Base-by-base conservation (phyloP, 2,113 vertebrate species). In the Electrona antarctica region DNA sequence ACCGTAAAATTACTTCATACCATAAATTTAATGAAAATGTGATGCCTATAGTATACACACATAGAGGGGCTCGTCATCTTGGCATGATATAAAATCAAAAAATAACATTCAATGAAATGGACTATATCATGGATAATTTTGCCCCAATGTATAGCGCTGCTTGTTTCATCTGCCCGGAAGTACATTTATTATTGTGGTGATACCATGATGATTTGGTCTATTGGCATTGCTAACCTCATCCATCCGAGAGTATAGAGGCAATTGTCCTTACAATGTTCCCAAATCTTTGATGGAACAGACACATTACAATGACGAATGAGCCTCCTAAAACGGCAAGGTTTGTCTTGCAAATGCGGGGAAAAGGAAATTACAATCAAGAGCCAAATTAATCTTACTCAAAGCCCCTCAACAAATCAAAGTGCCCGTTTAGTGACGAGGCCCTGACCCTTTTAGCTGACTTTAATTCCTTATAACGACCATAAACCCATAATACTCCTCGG, bases 381-480 rank as follows among this genome's bases (percentile, higher is more conserved):
- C n/a, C 8, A 14, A 54, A 69, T 67, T 54, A 7, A 6, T n/a
- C 10, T 67, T 54, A 7, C 7, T n/a, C 10, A 60, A 12, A 14
- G 50, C 58, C 55, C 74, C 47, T 64, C 33, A 69, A 28, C 61
- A 45, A 14, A 54, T 64, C 33, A 14, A 74, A 64, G 13, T 65
- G 29, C 73, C 56, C 63, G 47, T 57, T 67, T 79, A 60, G 51
- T 64, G 45, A 60, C 5, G 11, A 46, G 47, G 47, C 52, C 4
- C 6, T 8, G 51, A 69, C 64, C 75, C 55, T 61, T 74, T 64
- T 60, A 63, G 50, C 66, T 75, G 65, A 76, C 69, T 77, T 83
- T 67, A 69, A 80, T 78, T 71, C 62, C 81, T 79, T 68, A 82
- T 59, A 69, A 65, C 64, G 57, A 15, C 57, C 72, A 64, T 76